Conservation (phyloP, 2,113 vertebrate species). For the Lophura nycthemera region DNA sequence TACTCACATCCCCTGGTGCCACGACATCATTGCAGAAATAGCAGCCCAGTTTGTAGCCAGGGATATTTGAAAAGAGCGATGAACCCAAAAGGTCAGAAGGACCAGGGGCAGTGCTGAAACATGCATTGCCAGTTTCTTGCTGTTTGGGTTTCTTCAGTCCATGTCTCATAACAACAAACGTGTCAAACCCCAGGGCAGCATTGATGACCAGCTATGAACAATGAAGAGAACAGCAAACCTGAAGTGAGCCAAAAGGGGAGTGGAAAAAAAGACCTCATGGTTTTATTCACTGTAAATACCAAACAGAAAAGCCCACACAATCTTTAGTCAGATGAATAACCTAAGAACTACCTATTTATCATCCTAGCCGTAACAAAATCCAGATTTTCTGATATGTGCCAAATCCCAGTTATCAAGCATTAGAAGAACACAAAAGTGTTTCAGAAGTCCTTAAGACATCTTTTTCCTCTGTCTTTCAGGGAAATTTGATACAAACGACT, state of each 20-base stretch:
- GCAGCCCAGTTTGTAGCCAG: slow-evolving; percentile 95
- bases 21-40: slow-evolving; percentile 99
- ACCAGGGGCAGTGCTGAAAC: slow-evolving; percentile 35
- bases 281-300: not conserved
- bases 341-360: not conserved
- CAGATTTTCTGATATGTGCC: not conserved
- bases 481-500: rapidly evolving
- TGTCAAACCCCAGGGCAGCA: slow-evolving; percentile 96
- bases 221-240: not conserved
- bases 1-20: slow-evolving; percentile 95
- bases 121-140: slow-evolving; percentile 65
- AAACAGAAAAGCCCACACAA: rapidly evolving
- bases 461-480: not conserved
- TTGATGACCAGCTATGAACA: slow-evolving; percentile 90
- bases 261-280: not conserved
- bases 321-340: not conserved
- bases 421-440: not conserved
- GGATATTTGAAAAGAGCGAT: slow-evolving; percentile 97
- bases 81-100: slow-evolving; percentile 80
- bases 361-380: not conserved
- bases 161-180: slow-evolving; percentile 98
- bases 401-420: not conserved
- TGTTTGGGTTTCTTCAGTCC: slow-evolving; percentile 89
- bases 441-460: not conserved
- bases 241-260: not conserved